Base-by-base conservation (phyloP, 2,888 invertebrate genomes). In the Gastrophysa polygoni region DNA sequence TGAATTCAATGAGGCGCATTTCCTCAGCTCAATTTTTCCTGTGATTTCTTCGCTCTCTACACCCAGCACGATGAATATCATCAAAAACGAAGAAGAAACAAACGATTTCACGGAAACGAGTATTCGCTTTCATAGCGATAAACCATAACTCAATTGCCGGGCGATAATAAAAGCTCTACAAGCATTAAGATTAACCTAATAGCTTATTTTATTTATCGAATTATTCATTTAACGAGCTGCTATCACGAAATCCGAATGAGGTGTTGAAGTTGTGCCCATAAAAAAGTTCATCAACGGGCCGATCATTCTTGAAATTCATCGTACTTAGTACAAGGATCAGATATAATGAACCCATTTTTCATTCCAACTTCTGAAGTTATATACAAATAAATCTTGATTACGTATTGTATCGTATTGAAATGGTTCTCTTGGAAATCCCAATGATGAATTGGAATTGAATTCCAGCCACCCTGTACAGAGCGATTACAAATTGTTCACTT, bases 141-240 rank as follows among this genome's bases (percentile, higher is more conserved):
- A 24, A 43, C 43, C 43, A 43, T 54, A 24, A 54, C 44, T 58
- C 38, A 50, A 58, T 43, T 29, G 17, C 43, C 28, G 29, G 20
- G 29, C 49, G 16, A 46, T 58, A 57, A 48, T 49, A 38, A 54
- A 59, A 54, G 24, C 20, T 54, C 46, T 47, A 52, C 52, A 54
- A 46, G 52, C 54, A 46, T 38, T 18, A n/a, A 54, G 38, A 54
- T 59, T 59, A 51, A 52, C 52, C 34, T 59, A 59, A 59, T 59
- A 47, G 54, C 34, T 48, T 54, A 44, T 46, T 32, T 52, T 29
- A 59, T 44, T 54, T 51, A 59, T 51, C 28, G 52, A 55, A 55
- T 46, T 59, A 48, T 59, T 48, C 20, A 34, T 34, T 59, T 52
- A 47, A 59, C 54, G 54, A 54, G 24, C 32, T 47, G 16, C 44